Conservation (phyloP, 2,888 invertebrate genomes). For the Sesia apiformis region DNA sequence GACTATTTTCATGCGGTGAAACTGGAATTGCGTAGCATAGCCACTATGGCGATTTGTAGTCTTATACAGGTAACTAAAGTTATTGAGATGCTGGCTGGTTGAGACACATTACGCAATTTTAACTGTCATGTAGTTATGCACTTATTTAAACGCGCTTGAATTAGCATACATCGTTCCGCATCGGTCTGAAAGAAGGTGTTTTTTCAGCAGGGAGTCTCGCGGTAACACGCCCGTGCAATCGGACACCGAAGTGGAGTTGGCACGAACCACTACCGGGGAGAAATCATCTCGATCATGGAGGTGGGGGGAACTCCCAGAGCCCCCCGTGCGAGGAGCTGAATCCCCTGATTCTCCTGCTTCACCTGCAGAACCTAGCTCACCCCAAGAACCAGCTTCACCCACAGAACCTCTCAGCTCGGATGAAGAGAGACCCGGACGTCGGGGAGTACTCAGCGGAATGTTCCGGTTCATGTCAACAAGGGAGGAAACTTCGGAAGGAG, state of each 20-base stretch:
- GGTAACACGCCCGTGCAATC: conserved; percentile 92
- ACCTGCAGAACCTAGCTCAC: conserved; percentile 34
- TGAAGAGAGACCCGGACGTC: conserved; percentile 58
- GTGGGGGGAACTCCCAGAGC: conserved; percentile 90
- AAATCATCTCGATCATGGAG: conserved; percentile 85
- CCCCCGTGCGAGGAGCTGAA: conserved; percentile 42
- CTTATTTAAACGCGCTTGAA: no score
- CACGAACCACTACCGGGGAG: conserved; percentile 50
- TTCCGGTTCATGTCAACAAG: conserved; percentile 87
- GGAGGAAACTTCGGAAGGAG: conserved; percentile 79
- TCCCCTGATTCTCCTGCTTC: conserved; percentile 22
- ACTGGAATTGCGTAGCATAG: no score
- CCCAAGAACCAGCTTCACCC: conserved; percentile 44
- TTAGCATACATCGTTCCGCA: no score
- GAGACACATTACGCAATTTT: no score
- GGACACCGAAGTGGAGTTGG: conserved; percentile 93
- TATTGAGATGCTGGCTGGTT: no score
- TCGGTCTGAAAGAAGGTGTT: no score
- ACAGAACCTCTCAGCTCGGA: conserved; percentile 63
- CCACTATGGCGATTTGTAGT: no score
- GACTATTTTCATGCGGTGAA: no score
- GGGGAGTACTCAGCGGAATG: conserved; percentile 91
- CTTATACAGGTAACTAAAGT: no score
- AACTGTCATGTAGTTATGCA: no score
- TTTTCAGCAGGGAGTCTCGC: conserved; percentile 69